Base-by-base conservation (phyloP, 1,140 invertebrate genomes). In the Hycleus phaleratus region DNA sequence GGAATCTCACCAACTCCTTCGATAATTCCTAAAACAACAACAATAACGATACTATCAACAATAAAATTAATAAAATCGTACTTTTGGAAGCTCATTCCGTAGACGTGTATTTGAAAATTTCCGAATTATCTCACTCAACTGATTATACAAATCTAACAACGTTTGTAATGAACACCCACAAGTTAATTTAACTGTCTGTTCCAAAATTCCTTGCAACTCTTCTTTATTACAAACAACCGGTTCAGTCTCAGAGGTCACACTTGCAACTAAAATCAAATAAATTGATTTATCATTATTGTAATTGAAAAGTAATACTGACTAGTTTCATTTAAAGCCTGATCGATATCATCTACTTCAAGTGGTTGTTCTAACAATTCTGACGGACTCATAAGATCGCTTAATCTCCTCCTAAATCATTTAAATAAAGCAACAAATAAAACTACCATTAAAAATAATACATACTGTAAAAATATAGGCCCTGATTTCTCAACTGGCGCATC, bases 131-230 rank as follows among this genome's bases (percentile, higher is more conserved):
- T 76, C 67, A 26, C 77, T 77, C 0, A 86, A 66, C 65, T 85
- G 80, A 46, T 81, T 75, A 69, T 85, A 81, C 46, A 84, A 71
- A 63, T 86, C 82, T 32, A 84, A 73, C 0, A 86, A 65, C 26
- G 81, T 75, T 46, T 81, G 77, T 10, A 85, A 72, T 1, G 82
- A 75, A 52, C 81, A 79, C 25, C 75, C 69, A 2, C 77, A 70
- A 0, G 84, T 78, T 5, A 73, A 63, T 52, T 79, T 73, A 18
- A 82, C 78, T 25, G 79, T 81, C 62, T 79, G 75, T 56, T 78
- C 73, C 64, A 82, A 75, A 38, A 80, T 71, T 62, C 72, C 77
- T 61, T 84, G 80, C 63, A 86, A 71, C 63, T 85, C 81, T 64
- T 66, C 73, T 74, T 75, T 75, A 24, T 69, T 66, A 40, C 25